phyloP scores from a whole-genome alignment of 2,797 vertebrate genomes.

The Periophthalmus magnuspinnatus region DNA sequence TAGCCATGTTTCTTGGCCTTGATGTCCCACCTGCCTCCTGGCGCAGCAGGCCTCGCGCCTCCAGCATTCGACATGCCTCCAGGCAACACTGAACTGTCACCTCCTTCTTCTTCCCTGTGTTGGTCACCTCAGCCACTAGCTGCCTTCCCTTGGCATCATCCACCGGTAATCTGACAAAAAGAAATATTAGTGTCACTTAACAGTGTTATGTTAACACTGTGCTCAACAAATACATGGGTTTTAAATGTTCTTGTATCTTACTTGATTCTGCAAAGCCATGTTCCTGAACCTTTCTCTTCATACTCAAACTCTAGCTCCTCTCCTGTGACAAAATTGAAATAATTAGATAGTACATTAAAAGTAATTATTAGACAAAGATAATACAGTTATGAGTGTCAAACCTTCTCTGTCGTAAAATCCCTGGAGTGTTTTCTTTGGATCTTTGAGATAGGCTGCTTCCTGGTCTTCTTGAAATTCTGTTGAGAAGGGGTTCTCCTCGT shows the following conservation, averaged over 20 bases:
- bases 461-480: constrained; percentile 94
- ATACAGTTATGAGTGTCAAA: constrained; percentile 40
- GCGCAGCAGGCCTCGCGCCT: constrained; percentile 90
- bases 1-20: not conserved
- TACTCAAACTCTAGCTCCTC: constrained; percentile 97
- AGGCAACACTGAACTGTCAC: constrained; percentile 88
- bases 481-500: constrained; percentile 96
- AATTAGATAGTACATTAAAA: not conserved
- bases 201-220: too few species aligned
- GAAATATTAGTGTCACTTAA: too few species aligned
- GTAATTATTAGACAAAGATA: not conserved
- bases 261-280: constrained; percentile 96
- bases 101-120: constrained; percentile 94
- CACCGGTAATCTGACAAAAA: constrained; percentile 83
- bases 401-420: constrained; percentile 98
- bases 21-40: constrained; percentile 90
- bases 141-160: constrained; percentile 91
- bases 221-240: not conserved
- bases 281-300: constrained; percentile 89
- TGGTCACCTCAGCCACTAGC: constrained; percentile 90
- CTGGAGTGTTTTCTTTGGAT: constrained; percentile 95
- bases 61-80: constrained; percentile 94
- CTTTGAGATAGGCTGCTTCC: constrained; percentile 94
- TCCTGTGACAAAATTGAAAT: constrained; percentile 67
- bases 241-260: constrained; percentile 54